Percentiles rank a stretch among this genome's conserved stretches.
Conservation (phyloP, 1,140 invertebrate species). For the Sitobion miscanthi region DNA sequence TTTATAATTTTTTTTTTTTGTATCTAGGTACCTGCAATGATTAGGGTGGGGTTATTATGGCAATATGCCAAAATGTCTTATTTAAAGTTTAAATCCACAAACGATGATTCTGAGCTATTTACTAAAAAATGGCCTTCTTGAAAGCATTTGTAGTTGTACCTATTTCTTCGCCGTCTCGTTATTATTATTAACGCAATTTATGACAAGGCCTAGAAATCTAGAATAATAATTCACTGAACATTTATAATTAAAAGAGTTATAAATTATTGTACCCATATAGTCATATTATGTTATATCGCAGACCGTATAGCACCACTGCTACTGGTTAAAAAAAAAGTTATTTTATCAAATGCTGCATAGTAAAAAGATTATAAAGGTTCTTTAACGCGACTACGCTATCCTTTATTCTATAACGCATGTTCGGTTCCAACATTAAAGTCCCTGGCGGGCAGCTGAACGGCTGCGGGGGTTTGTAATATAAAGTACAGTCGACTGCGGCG, state of each 20-base stretch:
- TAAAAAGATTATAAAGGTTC: neutral
- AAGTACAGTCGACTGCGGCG: neutral
- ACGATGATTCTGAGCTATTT: neutral
- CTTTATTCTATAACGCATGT: neutral
- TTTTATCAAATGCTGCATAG: neutral
- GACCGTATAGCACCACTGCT: too few species aligned
- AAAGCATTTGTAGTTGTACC: neutral
- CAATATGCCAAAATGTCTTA: neutral
- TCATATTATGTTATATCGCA: too few species aligned
- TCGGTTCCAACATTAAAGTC: constrained; percentile 11
- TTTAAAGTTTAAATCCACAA: neutral
- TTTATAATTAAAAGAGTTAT: neutral
- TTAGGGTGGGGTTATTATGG: neutral
- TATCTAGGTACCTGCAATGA: neutral
- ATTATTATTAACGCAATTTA: neutral
- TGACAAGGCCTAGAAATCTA: too few species aligned
- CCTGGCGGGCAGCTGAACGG: neutral
- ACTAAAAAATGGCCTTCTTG: neutral
- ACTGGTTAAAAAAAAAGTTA: neutral
- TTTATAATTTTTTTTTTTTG: neutral
- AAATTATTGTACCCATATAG: too few species aligned
- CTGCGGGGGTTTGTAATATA: neutral
- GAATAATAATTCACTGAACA: neutral
- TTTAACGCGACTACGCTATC: too few species aligned
- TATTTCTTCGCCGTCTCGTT: neutral